These are phyloP conservation scores for Xestia c-nigrum DNA, from an alignment of 2,888 invertebrate genomes.

Conservation along the genomic window DNA sequence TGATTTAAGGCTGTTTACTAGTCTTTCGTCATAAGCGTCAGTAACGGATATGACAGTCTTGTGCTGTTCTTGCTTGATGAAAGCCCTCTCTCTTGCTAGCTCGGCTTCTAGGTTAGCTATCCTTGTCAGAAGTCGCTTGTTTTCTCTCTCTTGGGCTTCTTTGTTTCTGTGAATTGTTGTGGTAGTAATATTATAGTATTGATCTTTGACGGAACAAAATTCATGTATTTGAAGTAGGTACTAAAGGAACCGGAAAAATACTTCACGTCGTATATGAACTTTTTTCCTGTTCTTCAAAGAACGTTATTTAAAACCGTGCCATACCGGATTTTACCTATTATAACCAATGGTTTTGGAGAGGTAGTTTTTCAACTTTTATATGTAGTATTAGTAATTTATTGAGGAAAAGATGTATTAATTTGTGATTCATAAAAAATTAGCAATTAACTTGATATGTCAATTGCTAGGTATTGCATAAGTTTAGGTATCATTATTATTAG, in stretches of 20 bases:
- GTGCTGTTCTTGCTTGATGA: constrained; percentile 88
- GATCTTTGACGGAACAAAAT: neutral
- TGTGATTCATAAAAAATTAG: constrained; percentile 6
- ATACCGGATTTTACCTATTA: neutral
- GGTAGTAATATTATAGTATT: neutral
- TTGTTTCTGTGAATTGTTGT: constrained; percentile 91
- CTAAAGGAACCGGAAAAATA: too few species aligned
- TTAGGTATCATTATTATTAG: neutral
- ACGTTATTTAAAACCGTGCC: neutral
- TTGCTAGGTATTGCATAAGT: neutral
- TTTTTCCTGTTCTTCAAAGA: neutral
- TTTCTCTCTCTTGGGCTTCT: constrained; percentile 96
- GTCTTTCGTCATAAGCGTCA: constrained; percentile 91
- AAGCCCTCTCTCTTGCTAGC: constrained; percentile 93
- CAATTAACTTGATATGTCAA: neutral
- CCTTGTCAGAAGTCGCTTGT: constrained; percentile 94
- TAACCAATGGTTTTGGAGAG: neutral
- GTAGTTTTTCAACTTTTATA: neutral
- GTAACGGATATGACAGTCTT: constrained; percentile 89
- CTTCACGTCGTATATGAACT: too few species aligned
- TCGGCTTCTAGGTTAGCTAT: constrained; percentile 96
- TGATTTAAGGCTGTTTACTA: constrained; percentile 93
- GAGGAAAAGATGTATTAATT: constrained; percentile 14
- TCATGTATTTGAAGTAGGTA: neutral
- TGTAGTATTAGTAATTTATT: neutral